These are phyloP conservation scores for Athrips mouffetella DNA, from an alignment of 2,888 invertebrate genomes.

Conservation along the genomic window DNA sequence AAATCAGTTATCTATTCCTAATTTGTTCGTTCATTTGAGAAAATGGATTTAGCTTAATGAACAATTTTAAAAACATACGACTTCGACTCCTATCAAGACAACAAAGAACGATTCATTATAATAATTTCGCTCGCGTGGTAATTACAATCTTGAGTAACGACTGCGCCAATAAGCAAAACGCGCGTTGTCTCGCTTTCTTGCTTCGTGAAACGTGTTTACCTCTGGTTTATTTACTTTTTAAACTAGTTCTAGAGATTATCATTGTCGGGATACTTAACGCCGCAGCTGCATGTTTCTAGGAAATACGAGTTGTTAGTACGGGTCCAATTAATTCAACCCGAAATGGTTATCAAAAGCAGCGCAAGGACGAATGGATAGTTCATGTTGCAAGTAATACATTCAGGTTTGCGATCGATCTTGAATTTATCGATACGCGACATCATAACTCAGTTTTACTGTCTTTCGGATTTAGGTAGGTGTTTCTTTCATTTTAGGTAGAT, in stretches of 20 bases:
- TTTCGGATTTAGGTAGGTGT: too few species aligned
- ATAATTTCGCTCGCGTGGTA: constrained; percentile 41
- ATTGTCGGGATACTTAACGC: neutral
- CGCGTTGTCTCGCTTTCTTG: constrained; percentile 59
- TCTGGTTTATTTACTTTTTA: constrained; percentile 16
- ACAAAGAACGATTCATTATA: constrained; percentile 24
- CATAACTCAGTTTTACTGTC: neutral
- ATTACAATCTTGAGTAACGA: constrained; percentile 33
- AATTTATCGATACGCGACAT: neutral
- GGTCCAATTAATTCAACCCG: constrained; percentile 1
- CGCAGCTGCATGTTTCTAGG: constrained; percentile 5
- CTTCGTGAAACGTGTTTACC: constrained; percentile 35
- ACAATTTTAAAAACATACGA: neutral
- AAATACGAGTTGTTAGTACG: neutral
- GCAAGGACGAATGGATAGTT: constrained; percentile 6
- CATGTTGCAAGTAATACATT: neutral
- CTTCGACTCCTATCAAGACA: constrained; percentile 5
- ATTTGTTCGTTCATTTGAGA: neutral
- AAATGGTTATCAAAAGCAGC: neutral
- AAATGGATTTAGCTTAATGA: neutral
- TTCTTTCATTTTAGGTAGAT: too few species aligned
- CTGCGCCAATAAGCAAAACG: constrained; percentile 30
- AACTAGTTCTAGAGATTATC: neutral
- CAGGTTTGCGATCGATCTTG: constrained; percentile 6
- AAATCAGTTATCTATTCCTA: neutral